These are phyloP conservation scores for Clytia hemisphaerica DNA, from an alignment of 30 jellyfish, hydroid and myxozoan species.

Conservation along the genomic window DNA sequence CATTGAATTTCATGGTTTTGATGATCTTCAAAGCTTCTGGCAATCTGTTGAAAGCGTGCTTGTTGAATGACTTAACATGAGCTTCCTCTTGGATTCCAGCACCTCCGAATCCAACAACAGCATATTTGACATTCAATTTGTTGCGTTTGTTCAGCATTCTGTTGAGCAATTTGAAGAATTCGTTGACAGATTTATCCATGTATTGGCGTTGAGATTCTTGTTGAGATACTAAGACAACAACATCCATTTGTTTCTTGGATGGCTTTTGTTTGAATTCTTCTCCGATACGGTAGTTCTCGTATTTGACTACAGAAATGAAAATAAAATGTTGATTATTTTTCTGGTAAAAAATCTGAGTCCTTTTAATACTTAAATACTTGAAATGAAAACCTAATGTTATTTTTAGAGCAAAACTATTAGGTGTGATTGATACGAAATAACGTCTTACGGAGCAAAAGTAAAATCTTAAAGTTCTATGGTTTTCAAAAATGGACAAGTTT, in stretches of 20 bases:
- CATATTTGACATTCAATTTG: slow-evolving; percentile 67
- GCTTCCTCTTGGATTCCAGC: slow-evolving; percentile 70
- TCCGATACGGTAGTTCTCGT: slow-evolving; percentile 4
- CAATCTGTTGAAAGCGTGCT: slow-evolving; percentile 35
- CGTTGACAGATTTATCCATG: neutral
- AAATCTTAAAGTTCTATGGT: too few species aligned
- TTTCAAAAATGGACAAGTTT: too few species aligned
- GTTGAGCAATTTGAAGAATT: neutral
- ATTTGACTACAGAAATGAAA: neutral
- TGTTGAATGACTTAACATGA: slow-evolving; percentile 53
- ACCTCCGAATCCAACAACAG: slow-evolving; percentile 96
- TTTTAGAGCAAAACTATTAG: too few species aligned
- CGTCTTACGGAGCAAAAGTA: too few species aligned
- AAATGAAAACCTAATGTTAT: too few species aligned
- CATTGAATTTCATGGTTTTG: slow-evolving; percentile 78
- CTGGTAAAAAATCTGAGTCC: too few species aligned
- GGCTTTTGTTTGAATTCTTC: slow-evolving; percentile 70
- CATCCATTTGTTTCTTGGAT: slow-evolving; percentile 52
- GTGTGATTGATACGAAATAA: too few species aligned
- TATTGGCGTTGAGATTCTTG: slow-evolving; percentile 18
- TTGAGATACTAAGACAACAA: slow-evolving; percentile 73
- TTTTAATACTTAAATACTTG: too few species aligned
- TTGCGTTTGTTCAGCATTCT: slow-evolving; percentile 29
- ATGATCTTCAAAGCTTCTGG: slow-evolving; percentile 33
- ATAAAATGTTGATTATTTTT: too few species aligned